Evolutionary conservation across 2,888 invertebrate genomes (phyloP).

Genomic region (Zootermopsis nevadensis): DNA sequence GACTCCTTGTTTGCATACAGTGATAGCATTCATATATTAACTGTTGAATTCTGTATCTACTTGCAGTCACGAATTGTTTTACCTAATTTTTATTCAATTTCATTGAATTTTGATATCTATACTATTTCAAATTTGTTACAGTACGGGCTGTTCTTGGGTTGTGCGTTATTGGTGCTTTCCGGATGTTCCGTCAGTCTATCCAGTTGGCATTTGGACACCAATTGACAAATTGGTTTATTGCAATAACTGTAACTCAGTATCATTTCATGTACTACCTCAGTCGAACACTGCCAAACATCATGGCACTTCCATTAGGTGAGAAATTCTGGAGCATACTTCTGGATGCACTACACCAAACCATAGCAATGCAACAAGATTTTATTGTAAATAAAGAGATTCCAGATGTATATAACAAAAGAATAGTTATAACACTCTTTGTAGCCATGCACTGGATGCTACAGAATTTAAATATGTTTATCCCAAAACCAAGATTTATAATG

Average conservation of each 20-base stretch:
- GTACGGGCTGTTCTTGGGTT: conserved; percentile 85
- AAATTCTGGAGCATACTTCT: conserved; percentile 43
- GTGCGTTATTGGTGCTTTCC: conserved; percentile 80
- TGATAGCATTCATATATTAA: too few species aligned
- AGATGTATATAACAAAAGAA: too few species aligned
- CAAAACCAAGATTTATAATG: too few species aligned
- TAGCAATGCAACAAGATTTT: not conserved
- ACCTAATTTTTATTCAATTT: not conserved
- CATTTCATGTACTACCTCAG: conserved; percentile 98
- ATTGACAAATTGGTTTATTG: conserved; percentile 83
- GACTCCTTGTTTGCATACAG: too few species aligned
- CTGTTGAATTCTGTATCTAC: too few species aligned
- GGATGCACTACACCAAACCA: not conserved
- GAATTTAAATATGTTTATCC: too few species aligned
- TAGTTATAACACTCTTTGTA: too few species aligned
- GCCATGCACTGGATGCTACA: too few species aligned
- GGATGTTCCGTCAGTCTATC: conserved; percentile 78
- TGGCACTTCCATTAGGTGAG: conserved; percentile 91
- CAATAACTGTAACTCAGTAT: conserved; percentile 92
- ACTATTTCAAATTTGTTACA: conserved; percentile 61
- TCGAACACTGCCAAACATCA: conserved; percentile 93
- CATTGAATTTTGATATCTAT: not conserved
- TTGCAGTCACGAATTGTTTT: too few species aligned
- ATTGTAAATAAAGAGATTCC: too few species aligned
- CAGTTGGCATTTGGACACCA: conserved; percentile 81